Evolutionary conservation across 1,140 invertebrate genomes (phyloP).

Genomic region (Matsumurasca onukii): DNA sequence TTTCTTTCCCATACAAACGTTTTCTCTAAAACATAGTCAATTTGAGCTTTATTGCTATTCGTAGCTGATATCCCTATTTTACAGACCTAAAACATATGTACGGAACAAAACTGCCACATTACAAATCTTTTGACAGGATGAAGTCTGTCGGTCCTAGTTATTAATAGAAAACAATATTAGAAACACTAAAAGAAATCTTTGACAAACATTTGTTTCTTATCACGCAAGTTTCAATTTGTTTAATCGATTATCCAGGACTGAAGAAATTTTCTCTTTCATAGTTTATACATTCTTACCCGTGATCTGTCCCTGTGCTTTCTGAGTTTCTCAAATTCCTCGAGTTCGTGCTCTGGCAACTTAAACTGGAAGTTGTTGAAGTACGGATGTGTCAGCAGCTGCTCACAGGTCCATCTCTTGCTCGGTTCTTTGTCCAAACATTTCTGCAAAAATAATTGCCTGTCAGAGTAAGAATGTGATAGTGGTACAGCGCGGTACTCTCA

Average conservation of each 20-base stretch:
- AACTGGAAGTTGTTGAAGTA: conserved; percentile 85
- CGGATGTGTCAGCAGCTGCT: conserved; percentile 83
- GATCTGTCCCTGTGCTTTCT: conserved; percentile 58
- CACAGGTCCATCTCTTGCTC: conserved; percentile 83
- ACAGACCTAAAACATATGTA: no score
- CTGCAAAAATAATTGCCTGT: no score
- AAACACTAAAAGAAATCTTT: background rate
- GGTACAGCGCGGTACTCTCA: no score
- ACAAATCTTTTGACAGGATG: background rate
- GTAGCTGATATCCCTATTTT: no score
- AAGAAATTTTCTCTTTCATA: background rate
- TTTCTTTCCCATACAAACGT: no score
- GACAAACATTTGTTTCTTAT: background rate
- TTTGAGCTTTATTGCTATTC: no score
- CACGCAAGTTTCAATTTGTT: background rate
- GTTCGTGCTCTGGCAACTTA: conserved; percentile 68
- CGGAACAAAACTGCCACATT: no score
- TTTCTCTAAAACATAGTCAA: no score
- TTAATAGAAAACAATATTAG: background rate
- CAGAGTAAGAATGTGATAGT: no score
- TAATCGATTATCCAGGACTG: background rate
- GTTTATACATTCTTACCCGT: conserved; percentile 52
- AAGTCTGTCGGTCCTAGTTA: background rate
- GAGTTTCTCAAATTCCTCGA: conserved; percentile 68
- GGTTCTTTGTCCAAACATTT: conserved; percentile 97